Evolutionary conservation across 2,113 vertebrate species (phyloP).

Genomic region (Chloebia gouldiae): DNA sequence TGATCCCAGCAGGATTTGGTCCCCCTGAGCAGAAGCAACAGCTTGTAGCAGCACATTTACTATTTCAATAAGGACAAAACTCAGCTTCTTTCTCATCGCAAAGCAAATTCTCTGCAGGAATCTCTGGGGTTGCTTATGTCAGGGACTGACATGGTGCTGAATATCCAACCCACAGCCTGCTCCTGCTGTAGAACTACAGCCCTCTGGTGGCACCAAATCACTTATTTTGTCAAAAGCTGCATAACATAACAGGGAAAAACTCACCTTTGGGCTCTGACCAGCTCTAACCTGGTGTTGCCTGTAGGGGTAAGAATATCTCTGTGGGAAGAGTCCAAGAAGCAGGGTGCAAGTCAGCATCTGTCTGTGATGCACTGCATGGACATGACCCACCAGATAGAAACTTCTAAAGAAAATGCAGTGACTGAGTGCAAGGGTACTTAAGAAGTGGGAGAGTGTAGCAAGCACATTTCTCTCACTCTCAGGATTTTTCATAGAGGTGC

Average conservation of each 20-base stretch:
- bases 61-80: not conserved
- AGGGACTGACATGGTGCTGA: fast-evolving
- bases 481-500: too few relatives aligned
- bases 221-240: not conserved
- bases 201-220: not conserved
- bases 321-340: not conserved
- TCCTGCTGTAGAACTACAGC: not conserved
- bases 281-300: not conserved
- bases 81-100: not conserved
- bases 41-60: not conserved
- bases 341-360: not conserved
- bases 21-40: not conserved
- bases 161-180: not conserved
- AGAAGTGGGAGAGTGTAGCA: not conserved
- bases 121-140: not conserved
- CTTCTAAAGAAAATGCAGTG: not conserved
- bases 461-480: too few relatives aligned
- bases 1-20: not conserved
- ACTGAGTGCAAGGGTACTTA: not conserved
- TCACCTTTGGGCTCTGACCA: not conserved
- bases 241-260: not conserved
- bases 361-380: not conserved
- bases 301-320: not conserved
- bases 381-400: not conserved
- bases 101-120: not conserved